A percentile compares a stretch with the other conserved stretches of the same genome.
Evolutionary conservation across 2,797 vertebrate species (phyloP).

Genomic region (Pseudomugil gertrudae): DNA sequence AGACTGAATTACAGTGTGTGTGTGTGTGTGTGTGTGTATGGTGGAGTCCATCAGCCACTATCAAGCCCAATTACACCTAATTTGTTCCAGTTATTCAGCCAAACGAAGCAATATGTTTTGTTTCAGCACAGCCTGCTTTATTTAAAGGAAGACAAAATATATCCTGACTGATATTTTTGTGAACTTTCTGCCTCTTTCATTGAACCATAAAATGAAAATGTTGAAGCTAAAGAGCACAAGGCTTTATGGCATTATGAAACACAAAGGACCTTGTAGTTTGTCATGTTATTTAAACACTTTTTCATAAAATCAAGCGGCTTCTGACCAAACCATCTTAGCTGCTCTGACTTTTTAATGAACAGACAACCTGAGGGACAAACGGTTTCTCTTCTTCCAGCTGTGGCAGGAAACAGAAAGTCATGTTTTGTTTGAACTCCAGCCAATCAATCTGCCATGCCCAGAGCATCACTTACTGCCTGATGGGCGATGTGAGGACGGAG

Average conservation of each 20-base stretch:
- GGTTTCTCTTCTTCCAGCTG: neutral
- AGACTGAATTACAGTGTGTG: neutral
- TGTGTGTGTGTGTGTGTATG: neutral
- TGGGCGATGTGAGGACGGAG: constrained; percentile 13
- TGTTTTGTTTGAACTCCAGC: constrained; percentile 27
- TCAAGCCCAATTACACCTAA: neutral
- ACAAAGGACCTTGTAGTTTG: neutral
- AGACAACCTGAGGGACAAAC: neutral
- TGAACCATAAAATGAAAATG: neutral
- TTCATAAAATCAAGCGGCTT: neutral
- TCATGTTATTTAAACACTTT: neutral
- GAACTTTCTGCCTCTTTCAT: neutral
- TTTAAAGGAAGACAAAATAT: neutral
- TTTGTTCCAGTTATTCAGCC: neutral
- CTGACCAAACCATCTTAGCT: neutral
- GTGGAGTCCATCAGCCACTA: neutral
- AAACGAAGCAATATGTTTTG: neutral
- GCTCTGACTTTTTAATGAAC: neutral
- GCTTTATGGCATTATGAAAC: neutral
- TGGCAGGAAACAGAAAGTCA: neutral
- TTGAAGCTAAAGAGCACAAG: neutral
- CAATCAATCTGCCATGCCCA: constrained; percentile 45
- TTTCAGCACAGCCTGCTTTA: neutral
- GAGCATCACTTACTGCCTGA: constrained; percentile 48
- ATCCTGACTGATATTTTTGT: neutral